Evolutionary conservation across 1,140 invertebrate genomes (phyloP), one percentile per base, ranked within the genome.

Genomic region (Vollenhovia emeryi): DNA sequence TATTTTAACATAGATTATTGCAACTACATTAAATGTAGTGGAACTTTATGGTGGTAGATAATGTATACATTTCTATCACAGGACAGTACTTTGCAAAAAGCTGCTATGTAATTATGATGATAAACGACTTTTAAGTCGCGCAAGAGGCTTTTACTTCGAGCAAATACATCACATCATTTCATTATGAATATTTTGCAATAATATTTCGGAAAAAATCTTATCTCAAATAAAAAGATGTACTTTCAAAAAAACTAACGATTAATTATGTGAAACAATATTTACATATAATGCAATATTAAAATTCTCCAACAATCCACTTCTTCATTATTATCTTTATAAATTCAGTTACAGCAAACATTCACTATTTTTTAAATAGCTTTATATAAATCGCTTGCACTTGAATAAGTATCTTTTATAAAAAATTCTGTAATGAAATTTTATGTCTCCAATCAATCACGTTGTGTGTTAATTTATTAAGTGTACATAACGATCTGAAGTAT

Each of bases 391-490:
- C 13, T 36, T 40, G 57, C n/a, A 0, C 36, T 66, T 71, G 8
- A 50, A 30, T 50, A 18, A 2, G 2, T 45, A 27, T 3, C 0
- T 50, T 69, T 50, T 30, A 66, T 45, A 2, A 50, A 30, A 30
- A 48, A 48, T 11, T 69, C 50, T 69, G 8, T 48, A 48, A 27
- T 68, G 11, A 69, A 48, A 48, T 69, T 68, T 68, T 48, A 45
- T 79, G 45, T 48, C 27, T 68, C 6, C 57, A 60, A 60, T 18
- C 24, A 79, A 50, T 50, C 18, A 69, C 27, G 15, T 59, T 27
- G 6, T 50, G 3, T 30, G 13, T 24, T 79, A 13, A 24, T 21
- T 30, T 13, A 30, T 30, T 18, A 69, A 13, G 24, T 6, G 6
- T 33, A 33, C n/a, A 50, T 68, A 52, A 43, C 60, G 7, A 78